phyloP scores from a whole-genome alignment of 2,888 invertebrate species.

The Stramonita haemastoma region DNA sequence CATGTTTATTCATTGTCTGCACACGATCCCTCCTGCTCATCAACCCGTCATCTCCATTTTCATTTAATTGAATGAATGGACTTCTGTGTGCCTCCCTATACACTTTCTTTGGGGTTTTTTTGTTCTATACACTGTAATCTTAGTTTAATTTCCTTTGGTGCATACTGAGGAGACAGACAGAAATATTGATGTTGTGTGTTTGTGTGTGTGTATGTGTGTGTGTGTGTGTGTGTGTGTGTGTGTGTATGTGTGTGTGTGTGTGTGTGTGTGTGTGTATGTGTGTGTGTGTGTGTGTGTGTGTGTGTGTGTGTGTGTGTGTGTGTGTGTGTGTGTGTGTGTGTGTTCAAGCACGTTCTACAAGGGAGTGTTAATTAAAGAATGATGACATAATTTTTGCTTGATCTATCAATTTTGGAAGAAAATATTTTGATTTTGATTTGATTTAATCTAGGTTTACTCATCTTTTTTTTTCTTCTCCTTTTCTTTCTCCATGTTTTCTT shows the following conservation, averaged over 20 bases:
- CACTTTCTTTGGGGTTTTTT: too few species aligned
- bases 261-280: background rate
- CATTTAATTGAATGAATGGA: background rate
- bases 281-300: background rate
- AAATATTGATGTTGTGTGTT: background rate
- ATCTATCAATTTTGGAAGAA: too few species aligned
- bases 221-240: background rate
- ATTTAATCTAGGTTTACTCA: background rate
- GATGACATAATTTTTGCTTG: too few species aligned
- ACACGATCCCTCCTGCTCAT: background rate
- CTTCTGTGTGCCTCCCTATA: background rate
- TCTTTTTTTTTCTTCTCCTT: background rate
- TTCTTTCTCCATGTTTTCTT: background rate
- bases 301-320: constrained; percentile 19
- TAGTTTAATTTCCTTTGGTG: background rate
- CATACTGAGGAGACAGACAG: background rate
- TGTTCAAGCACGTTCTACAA: background rate
- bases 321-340: background rate
- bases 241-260: background rate
- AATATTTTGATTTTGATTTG: too few species aligned
- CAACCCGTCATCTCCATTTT: background rate
- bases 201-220: constrained; percentile 10
- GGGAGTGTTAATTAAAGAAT: too few species aligned
- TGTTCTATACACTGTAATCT: too few species aligned
- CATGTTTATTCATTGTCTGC: background rate